Evolutionary conservation across 2,113 vertebrate species (phyloP), one percentile per base, ranked within the genome.

Genomic region (Neolamprologus longior): DNA sequence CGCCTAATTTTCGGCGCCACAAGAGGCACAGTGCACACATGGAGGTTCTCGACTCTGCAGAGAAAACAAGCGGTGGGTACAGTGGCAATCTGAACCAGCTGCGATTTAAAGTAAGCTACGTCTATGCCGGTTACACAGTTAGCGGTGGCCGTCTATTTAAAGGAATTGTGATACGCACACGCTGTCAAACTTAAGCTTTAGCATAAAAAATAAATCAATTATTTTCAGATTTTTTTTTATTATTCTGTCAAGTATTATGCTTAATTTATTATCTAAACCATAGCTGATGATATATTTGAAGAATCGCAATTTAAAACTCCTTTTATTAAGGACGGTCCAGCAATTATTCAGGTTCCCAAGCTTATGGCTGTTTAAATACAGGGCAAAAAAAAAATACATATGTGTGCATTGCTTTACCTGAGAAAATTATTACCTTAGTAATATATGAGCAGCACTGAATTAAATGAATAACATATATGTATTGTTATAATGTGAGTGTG

Each of bases 131-230:
- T 50, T 33, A 45, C 21, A 24, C 79, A n/a, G 45, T 83, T 86
- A 87, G 85, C 86, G 53, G 92, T 88, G 7, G 4, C 19, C 57
- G 91, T 90, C 93, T 95, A 95, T 84, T 79, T 86, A 84, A 33
- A 4, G 90, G 45, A 86, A 66, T 14, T 2, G 2, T 28, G 3
- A 4, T 3, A 14, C 6, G 4, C 3, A 17, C 21, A 4, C 28
- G 7, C 14, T 28, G 11, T 26, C 10, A 54, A 10, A n/a, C 5
- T 45, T 45, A 2, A 5, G 28, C 2, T 40, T 31, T 7, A 71
- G 28, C 24, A 14, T 9, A 33, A 52, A 1, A 26, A 79, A 33
- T 50, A 1, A 5, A 28, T 1, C 3, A 17, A 1, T 9, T 82
- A 4, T 13, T 31, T 9, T 42, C 1, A 4, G 1, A 21, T 57